A percentile compares a stretch with the other conserved stretches of the same genome.
These are phyloP conservation scores for Chydorus sphaericus DNA, from an alignment of 2,888 invertebrate genomes.

Conservation along the genomic window DNA sequence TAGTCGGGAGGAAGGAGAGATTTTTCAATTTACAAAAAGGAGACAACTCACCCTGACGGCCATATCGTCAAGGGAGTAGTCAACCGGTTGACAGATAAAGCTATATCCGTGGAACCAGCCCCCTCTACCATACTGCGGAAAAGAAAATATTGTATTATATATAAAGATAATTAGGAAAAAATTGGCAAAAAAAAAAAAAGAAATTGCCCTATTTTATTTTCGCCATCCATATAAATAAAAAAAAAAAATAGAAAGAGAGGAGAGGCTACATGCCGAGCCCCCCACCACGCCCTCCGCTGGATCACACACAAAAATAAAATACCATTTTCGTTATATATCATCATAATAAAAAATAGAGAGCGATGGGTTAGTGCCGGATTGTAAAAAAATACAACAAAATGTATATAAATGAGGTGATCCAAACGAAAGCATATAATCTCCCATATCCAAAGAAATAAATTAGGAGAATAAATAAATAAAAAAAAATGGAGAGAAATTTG, in stretches of 20 bases:
- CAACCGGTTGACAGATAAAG: conserved; percentile 19
- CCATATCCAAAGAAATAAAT: too few species aligned
- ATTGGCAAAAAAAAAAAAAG: neutral
- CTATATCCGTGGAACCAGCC: conserved; percentile 20
- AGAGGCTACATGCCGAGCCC: conserved; percentile 21
- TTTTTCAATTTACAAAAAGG: neutral
- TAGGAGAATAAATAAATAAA: too few species aligned
- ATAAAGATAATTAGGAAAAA: neutral
- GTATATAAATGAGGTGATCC: too few species aligned
- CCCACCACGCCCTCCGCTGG: conserved; percentile 23
- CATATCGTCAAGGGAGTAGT: conserved; percentile 18
- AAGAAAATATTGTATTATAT: neutral
- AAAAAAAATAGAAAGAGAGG: neutral
- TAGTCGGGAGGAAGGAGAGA: too few species aligned
- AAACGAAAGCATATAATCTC: too few species aligned
- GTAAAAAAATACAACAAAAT: too few species aligned
- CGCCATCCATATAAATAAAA: neutral
- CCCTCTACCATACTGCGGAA: conserved; percentile 18
- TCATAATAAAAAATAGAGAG: too few species aligned
- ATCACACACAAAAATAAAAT: neutral
- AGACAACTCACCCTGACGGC: conserved; percentile 18
- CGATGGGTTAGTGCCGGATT: too few species aligned
- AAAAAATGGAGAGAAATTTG: too few species aligned
- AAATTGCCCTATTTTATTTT: neutral
- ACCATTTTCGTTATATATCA: neutral